Conservation (phyloP, 2,797 vertebrate species). For the Silurus aristotelis region DNA sequence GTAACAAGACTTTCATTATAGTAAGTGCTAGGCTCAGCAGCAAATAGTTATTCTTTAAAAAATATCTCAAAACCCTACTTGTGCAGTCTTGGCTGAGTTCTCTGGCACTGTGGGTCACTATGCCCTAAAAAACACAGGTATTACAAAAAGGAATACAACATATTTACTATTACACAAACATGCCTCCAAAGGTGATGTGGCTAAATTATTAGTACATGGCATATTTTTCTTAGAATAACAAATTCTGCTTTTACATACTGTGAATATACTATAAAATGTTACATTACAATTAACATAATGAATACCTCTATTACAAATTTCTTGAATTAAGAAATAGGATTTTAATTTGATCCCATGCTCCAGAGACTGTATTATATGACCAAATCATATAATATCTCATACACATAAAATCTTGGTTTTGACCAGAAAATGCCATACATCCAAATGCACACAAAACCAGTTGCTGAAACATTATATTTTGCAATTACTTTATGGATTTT, state of each 20-base stretch:
- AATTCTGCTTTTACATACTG: not conserved
- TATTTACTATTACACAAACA: not conserved
- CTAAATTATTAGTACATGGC: not conserved
- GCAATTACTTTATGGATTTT: too few species aligned
- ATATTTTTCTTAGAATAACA: not conserved
- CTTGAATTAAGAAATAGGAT: not conserved
- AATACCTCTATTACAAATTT: too few species aligned
- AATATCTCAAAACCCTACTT: constrained; percentile 34
- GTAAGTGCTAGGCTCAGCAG: not conserved
- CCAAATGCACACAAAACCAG: too few species aligned
- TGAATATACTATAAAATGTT: not conserved
- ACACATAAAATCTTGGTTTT: not conserved
- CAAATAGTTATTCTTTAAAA: not conserved
- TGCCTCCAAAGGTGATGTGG: not conserved
- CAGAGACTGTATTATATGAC: not conserved
- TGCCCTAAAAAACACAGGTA: constrained; percentile 62
- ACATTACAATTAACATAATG: not conserved
- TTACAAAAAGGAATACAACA: not conserved
- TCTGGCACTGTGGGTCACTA: constrained; percentile 46
- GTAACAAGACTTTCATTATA: constrained; percentile 35
- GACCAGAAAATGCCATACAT: too few species aligned
- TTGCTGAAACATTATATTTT: too few species aligned
- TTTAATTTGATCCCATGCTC: not conserved
- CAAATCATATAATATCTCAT: not conserved
- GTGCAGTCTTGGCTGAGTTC: constrained; percentile 60